phyloP scores from a whole-genome alignment of 2,797 vertebrate genomes.

The Podargus strigoides region DNA sequence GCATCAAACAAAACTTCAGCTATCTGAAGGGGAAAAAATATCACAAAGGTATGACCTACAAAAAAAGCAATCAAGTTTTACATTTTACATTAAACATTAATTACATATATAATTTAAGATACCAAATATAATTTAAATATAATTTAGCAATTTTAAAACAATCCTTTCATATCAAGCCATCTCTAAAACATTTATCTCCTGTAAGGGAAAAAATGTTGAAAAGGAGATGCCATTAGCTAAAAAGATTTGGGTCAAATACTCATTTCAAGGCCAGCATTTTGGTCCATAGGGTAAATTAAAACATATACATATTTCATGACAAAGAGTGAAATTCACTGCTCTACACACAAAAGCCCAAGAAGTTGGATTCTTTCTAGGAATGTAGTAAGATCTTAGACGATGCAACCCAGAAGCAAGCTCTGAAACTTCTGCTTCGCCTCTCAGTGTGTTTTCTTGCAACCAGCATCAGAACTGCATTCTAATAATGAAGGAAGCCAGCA shows the following conservation, averaged over 20 bases:
- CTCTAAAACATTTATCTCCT: neutral
- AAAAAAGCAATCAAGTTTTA: neutral
- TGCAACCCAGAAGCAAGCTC: neutral
- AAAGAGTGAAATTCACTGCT: neutral
- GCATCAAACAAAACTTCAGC: neutral
- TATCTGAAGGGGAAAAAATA: neutral
- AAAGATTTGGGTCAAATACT: neutral
- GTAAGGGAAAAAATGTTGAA: neutral
- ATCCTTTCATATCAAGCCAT: neutral
- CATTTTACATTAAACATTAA: neutral
- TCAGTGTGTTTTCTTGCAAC: neutral
- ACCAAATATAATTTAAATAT: neutral
- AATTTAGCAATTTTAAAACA: neutral
- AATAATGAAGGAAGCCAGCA: neutral
- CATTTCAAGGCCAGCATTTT: neutral
- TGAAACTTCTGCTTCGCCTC: neutral
- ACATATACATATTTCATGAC: neutral
- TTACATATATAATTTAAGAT: neutral
- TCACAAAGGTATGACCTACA: neutral
- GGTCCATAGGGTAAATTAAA: neutral
- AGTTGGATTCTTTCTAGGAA: neutral
- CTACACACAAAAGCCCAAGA: rapidly evolving
- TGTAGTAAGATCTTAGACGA: neutral
- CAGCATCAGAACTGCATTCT: neutral
- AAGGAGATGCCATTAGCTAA: neutral